Percentiles rank a stretch among this genome's conserved stretches.
phyloP scores from a whole-genome alignment of 1,140 invertebrate species.

The Metopolophium dirhodum region DNA sequence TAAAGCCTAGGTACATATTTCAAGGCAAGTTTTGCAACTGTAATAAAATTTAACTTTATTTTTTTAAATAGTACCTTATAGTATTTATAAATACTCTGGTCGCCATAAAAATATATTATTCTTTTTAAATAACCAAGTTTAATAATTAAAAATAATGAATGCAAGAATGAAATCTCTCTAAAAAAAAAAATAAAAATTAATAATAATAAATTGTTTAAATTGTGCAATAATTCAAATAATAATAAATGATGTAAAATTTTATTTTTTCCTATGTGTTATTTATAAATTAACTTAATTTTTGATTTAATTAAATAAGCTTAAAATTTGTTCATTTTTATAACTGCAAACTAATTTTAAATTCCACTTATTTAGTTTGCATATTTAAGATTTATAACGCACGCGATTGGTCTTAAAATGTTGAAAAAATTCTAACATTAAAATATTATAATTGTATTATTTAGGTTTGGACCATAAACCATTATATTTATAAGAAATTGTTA shows the following conservation, averaged over 20 bases:
- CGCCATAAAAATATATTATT: background rate
- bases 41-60: constrained; percentile 14
- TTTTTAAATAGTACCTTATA: background rate
- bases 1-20: background rate
- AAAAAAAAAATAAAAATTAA: background rate
- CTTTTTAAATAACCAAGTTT: background rate
- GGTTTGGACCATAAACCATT: background rate
- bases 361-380: background rate
- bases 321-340: background rate
- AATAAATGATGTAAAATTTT: background rate
- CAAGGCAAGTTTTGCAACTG: background rate
- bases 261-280: background rate
- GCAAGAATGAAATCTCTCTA: background rate
- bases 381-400: background rate
- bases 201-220: constrained; percentile 3
- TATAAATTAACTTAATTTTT: background rate
- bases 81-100: constrained; percentile 12
- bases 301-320: background rate
- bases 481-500: background rate
- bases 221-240: background rate
- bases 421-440: background rate
- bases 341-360: background rate
- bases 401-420: background rate
- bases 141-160: constrained; percentile 31
- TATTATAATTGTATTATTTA: background rate